phyloP scores from a whole-genome alignment of 2,797 vertebrate genomes.

The Percopsis omiscomaycus region DNA sequence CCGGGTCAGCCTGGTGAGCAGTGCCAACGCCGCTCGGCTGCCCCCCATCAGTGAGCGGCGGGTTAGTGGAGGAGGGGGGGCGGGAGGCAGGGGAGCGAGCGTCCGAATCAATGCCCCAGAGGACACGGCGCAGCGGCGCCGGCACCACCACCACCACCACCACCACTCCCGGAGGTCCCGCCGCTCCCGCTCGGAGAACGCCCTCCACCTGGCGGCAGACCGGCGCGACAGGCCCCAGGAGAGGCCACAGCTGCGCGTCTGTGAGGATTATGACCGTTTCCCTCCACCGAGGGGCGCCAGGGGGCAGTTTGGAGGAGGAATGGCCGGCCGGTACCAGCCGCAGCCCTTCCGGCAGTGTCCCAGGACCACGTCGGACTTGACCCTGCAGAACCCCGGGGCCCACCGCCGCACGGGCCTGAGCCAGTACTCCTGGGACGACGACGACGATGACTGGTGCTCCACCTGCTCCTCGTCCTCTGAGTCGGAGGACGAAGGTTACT shows the following conservation, averaged over 20 bases:
- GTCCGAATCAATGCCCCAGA: constrained; percentile 73
- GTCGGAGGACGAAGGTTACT: constrained; percentile 97
- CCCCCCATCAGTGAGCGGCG: constrained; percentile 88
- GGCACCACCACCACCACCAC: constrained; percentile 73
- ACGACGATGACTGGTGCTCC: constrained; percentile 94
- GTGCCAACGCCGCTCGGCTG: constrained; percentile 79
- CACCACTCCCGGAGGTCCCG: constrained; percentile 87
- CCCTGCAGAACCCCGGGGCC: constrained; percentile 89
- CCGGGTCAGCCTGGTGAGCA: constrained; percentile 78
- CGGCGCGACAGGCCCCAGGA: constrained; percentile 82
- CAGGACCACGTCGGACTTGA: constrained; percentile 94
- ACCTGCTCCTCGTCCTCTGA: constrained; percentile 98
- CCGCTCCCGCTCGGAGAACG: constrained; percentile 94
- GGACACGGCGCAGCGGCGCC: constrained; percentile 81
- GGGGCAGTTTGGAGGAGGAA: constrained; percentile 76
- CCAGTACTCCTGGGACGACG: constrained; percentile 86
- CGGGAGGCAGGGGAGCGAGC: constrained; percentile 46
- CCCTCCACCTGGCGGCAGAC: constrained; percentile 90
- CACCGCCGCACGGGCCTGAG: constrained; percentile 80
- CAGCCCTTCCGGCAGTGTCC: constrained; percentile 90
- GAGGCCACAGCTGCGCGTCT: constrained; percentile 79
- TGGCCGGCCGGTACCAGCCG: constrained; percentile 70
- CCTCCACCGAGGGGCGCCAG: constrained; percentile 81
- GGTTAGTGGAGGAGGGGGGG: constrained; percentile 68
- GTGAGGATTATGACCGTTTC: constrained; percentile 92